Conservation (phyloP, 2,797 vertebrate genomes). For the Mormyrops boulengeri region DNA sequence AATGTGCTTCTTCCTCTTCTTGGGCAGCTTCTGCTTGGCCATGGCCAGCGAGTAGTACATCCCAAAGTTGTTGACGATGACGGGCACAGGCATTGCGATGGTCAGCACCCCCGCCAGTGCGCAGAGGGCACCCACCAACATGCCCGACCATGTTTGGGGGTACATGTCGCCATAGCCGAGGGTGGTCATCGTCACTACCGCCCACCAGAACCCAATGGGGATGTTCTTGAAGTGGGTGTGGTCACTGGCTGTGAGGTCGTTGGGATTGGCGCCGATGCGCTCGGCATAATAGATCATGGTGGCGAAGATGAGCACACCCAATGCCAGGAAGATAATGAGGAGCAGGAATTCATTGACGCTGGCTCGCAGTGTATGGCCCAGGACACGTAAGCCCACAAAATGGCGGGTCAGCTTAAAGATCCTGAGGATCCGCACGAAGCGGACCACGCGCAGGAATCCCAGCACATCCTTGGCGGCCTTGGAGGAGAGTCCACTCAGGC, state of each 20-base stretch:
- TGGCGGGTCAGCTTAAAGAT: constrained; percentile 76
- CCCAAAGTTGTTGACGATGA: constrained; percentile 79
- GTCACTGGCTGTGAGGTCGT: constrained; percentile 61
- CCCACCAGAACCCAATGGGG: constrained; percentile 74
- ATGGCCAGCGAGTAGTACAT: constrained; percentile 78
- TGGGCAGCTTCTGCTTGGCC: constrained; percentile 73
- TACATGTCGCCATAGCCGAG: constrained; percentile 76
- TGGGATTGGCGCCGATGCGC: constrained; percentile 67
- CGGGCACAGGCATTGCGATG: constrained; percentile 73
- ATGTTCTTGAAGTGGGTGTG: constrained; percentile 68
- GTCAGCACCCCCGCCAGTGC: constrained; percentile 69
- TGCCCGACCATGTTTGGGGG: constrained; percentile 69
- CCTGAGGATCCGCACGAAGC: constrained; percentile 72
- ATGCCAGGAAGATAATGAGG: constrained; percentile 70
- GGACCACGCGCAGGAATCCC: constrained; percentile 72
- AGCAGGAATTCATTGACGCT: constrained; percentile 72
- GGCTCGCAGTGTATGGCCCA: constrained; percentile 69
- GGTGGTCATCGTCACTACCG: constrained; percentile 77
- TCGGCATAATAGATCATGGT: constrained; percentile 76
- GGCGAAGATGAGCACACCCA: constrained; percentile 73
- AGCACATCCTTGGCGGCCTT: constrained; percentile 36
- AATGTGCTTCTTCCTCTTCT: constrained; percentile 74
- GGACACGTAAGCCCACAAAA: constrained; percentile 70
- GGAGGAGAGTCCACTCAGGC: constrained; percentile 29
- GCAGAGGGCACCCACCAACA: constrained; percentile 70